Percentiles rank a stretch among this genome's conserved stretches.
These are phyloP conservation scores for Samia ricini DNA, from an alignment of 1,140 invertebrate species.

Conservation along the genomic window DNA sequence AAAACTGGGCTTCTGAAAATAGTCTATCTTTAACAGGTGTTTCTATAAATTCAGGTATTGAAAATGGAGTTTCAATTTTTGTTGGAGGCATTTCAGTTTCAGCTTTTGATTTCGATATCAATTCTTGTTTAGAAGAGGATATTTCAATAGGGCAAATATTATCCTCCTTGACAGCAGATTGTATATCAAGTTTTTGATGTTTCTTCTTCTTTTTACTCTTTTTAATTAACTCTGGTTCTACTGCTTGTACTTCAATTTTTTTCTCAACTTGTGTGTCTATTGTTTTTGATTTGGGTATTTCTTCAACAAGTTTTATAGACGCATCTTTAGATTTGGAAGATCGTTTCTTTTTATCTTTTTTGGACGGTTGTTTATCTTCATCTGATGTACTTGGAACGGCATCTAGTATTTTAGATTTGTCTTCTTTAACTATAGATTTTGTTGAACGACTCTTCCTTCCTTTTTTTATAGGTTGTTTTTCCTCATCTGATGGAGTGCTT, in stretches of 20 bases:
- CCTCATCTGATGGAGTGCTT: conserved; percentile 33
- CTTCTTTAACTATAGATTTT: conserved; percentile 58
- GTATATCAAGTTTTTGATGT: conserved; percentile 39
- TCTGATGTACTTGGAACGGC: conserved; percentile 31
- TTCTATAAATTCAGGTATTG: conserved; percentile 59
- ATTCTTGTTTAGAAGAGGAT: conserved; percentile 32
- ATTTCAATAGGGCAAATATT: conserved; percentile 24
- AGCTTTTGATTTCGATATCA: background rate
- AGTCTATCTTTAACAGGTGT: conserved; percentile 67
- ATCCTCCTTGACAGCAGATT: conserved; percentile 16
- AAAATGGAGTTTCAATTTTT: conserved; percentile 32
- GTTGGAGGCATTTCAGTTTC: conserved; percentile 13
- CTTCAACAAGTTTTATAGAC: conserved; percentile 18
- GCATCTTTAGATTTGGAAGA: conserved; percentile 52
- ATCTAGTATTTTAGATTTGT: conserved; percentile 28
- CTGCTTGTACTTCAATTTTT: conserved; percentile 19
- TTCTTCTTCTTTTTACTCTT: conserved; percentile 66
- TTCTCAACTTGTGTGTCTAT: conserved; percentile 15
- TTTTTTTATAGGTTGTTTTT: conserved; percentile 36
- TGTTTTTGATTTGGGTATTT: conserved; percentile 20
- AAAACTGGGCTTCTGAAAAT: conserved; percentile 67
- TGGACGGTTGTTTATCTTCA: conserved; percentile 44
- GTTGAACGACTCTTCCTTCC: conserved; percentile 40
- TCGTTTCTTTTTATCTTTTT: conserved; percentile 58
- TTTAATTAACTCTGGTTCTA: conserved; percentile 38